Percentiles rank a stretch among this genome's conserved stretches.
phyloP scores from a whole-genome alignment of 2,113 vertebrate species.

The Trochalopteron elliotii region DNA sequence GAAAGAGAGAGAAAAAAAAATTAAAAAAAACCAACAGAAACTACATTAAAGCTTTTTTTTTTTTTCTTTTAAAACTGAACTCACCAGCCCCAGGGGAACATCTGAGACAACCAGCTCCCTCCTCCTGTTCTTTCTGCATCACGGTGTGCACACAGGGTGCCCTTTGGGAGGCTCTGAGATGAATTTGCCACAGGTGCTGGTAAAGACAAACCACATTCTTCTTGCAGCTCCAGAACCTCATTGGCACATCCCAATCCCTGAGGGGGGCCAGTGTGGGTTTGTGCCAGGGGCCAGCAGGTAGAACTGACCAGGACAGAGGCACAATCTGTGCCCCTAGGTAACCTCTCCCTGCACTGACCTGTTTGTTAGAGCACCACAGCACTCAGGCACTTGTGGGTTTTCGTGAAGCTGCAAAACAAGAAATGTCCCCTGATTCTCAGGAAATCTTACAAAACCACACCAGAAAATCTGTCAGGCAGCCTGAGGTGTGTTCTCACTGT shows the following conservation, averaged over 20 bases:
- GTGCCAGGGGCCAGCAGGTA: neutral
- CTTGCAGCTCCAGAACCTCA: neutral
- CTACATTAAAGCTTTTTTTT: neutral
- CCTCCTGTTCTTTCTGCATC: neutral
- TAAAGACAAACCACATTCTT: neutral
- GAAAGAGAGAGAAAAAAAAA: neutral
- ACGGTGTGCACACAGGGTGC: neutral
- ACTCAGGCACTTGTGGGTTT: neutral
- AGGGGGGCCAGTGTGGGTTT: accelerated
- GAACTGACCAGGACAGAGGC: accelerated
- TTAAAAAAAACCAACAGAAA: neutral
- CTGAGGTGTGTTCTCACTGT: neutral
- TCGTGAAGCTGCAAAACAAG: conserved; percentile 46
- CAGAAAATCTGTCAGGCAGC: neutral
- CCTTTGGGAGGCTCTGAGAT: conserved; percentile 38
- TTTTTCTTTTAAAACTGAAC: neutral
- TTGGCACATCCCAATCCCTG: accelerated
- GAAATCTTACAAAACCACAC: conserved; percentile 53
- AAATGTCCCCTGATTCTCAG: conserved; percentile 28
- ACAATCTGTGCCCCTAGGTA: accelerated
- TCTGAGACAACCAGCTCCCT: conserved; percentile 29
- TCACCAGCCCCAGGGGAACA: neutral
- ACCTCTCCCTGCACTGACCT: neutral
- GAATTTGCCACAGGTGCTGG: conserved; percentile 27
- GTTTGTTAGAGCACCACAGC: conserved; percentile 7